phyloP scores from a whole-genome alignment of 2,113 vertebrate species.

The Chloroceryle aenea region DNA sequence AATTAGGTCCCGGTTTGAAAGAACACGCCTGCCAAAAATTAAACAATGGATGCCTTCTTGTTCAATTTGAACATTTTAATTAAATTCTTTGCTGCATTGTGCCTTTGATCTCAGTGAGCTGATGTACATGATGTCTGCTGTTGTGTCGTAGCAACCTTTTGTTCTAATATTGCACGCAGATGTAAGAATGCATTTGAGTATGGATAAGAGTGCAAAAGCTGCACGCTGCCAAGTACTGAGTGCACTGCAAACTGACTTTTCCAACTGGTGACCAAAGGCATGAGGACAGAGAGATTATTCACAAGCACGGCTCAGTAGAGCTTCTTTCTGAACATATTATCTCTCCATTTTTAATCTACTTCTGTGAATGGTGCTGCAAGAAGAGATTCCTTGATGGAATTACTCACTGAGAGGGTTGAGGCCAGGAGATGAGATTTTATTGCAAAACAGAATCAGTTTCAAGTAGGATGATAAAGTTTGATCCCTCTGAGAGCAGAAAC shows the following conservation, averaged over 20 bases:
- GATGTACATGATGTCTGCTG: background rate
- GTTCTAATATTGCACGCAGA: background rate
- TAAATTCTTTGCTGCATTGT: constrained; percentile 44
- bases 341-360: background rate
- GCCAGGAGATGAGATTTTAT: background rate
- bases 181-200: background rate
- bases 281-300: background rate
- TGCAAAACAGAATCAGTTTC: background rate
- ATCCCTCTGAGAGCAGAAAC: background rate
- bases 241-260: background rate
- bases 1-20: background rate
- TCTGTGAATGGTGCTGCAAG: background rate
- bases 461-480: background rate
- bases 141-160: background rate
- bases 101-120: constrained; percentile 47
- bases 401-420: background rate
- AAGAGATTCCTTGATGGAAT: background rate
- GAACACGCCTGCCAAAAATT: constrained; percentile 31
- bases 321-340: background rate
- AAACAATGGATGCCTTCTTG: constrained; percentile 56
- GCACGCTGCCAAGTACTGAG: background rate
- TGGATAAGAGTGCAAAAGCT: background rate
- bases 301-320: background rate
- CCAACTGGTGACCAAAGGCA: background rate
- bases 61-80: constrained; percentile 67